Base-by-base conservation (phyloP, 2,113 vertebrate genomes). In the Nothobranchius kuhntae region DNA sequence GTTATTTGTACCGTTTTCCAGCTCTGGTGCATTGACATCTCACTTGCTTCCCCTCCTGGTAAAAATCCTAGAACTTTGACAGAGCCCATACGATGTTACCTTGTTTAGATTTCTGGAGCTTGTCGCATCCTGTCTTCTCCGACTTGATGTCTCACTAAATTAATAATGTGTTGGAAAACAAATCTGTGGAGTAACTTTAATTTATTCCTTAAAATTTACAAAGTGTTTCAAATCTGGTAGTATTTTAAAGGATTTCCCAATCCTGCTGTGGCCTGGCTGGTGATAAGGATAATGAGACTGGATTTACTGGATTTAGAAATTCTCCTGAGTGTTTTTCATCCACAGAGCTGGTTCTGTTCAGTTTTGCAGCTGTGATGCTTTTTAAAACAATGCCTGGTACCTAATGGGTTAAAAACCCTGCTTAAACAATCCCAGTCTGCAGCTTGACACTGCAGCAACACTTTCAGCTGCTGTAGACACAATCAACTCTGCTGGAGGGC, bases 391-490 rank as follows among this genome's bases (percentile, higher is more conserved):
- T 12, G 10, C 5, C 21, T 15, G 15, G 13, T 12, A 4, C 26
- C 11, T 36, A 17, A 10, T 1, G 35, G 51, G 38, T 53, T 12
- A 71, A 69, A 65, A 24, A 73, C 65, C 61, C 53, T 36, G 14
- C 54, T 65, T 68, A 53, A 54, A 35, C 57, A 63, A 42, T 71
- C 17, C 7, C 66, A 77, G 73, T 82, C 50, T 64, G 73, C 54
- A 52, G 61, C 46, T 65, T 51, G 53, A 60, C 42, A 45, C 13
- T 17, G 53, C 51, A 56, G 52, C 62, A 59, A 65, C 69, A 73
- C 66, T 78, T 72, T 66, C 59, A 70, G 40, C 15, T 45, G 26
- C 3, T 15, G 15, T 54, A 61, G 38, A 40, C 38, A 40, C 38
- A 30, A 30, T 3, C 30, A 1, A 30, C 30, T 30, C 30, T 4